phyloP scores from a whole-genome alignment of 2,888 invertebrate genomes.

The Lomographa bimaculata region DNA sequence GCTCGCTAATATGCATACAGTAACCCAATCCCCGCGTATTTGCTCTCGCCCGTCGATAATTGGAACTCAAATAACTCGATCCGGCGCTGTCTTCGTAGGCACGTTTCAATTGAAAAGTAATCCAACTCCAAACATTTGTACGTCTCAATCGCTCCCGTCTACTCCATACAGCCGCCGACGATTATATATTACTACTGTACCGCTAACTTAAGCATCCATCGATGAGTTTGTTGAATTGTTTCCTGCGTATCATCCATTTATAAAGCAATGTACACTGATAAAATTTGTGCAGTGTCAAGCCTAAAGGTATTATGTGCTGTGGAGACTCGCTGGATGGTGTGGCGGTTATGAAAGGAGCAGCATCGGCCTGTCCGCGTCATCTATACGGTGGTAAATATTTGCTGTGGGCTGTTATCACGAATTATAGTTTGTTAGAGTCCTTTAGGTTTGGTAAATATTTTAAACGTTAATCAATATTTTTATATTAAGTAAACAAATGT shows the following conservation, averaged over 20 bases:
- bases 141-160: conserved; percentile 65
- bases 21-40: conserved; percentile 67
- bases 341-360: conserved; percentile 63
- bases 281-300: too few species aligned
- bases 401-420: conserved; percentile 53
- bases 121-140: conserved; percentile 78
- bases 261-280: conserved; percentile 34
- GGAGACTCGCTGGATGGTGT: conserved; percentile 36
- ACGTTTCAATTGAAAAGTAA: conserved; percentile 81
- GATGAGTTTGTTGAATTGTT: neutral
- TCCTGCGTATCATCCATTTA: neutral
- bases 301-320: conserved; percentile 24
- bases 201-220: conserved; percentile 3
- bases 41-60: conserved; percentile 70
- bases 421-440: conserved; percentile 53
- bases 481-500: too few species aligned
- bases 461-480: too few species aligned
- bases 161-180: conserved; percentile 38
- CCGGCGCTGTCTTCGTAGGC: conserved; percentile 73
- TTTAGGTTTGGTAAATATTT: conserved; percentile 8
- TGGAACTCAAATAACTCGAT: conserved; percentile 77
- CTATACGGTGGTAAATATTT: conserved; percentile 61
- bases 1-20: conserved; percentile 67
- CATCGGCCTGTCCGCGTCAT: conserved; percentile 52
- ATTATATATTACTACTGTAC: conserved; percentile 15